These are phyloP conservation scores for Tapera naevia DNA, from an alignment of 2,797 vertebrate genomes.

Conservation along the genomic window DNA sequence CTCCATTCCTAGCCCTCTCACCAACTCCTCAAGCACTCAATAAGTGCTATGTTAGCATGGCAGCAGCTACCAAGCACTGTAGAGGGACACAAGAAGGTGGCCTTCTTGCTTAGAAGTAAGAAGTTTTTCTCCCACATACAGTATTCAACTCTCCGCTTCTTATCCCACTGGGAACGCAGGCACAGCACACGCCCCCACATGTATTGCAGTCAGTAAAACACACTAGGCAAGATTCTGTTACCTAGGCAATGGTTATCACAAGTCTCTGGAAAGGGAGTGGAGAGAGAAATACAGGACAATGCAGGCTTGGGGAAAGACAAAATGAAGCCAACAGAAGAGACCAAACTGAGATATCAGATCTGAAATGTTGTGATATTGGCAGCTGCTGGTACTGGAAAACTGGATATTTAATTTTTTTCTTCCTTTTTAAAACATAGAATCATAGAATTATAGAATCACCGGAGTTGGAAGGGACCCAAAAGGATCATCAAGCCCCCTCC, in stretches of 20 bases:
- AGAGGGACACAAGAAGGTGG: background rate
- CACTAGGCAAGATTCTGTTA: constrained; percentile 62
- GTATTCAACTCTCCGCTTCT: constrained; percentile 4
- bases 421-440: no score
- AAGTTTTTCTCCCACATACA: constrained; percentile 46
- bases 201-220: constrained; percentile 37
- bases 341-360: background rate
- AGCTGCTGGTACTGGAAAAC: background rate
- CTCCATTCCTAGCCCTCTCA: background rate
- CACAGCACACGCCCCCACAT: constrained; percentile 59
- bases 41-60: background rate
- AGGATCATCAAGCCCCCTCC: no score
- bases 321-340: background rate
- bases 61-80: background rate
- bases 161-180: constrained; percentile 63
- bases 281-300: constrained; percentile 1
- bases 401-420: background rate
- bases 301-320: background rate
- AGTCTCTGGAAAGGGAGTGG: background rate
- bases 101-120: constrained; percentile 14
- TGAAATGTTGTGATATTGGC: background rate
- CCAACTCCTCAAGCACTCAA: background rate
- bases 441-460: no score
- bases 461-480: no score
- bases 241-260: constrained; percentile 67